Percentiles rank a stretch among this genome's conserved stretches.
Evolutionary conservation across 2,888 invertebrate species (phyloP).

Genomic region (Mythimna albipuncta): DNA sequence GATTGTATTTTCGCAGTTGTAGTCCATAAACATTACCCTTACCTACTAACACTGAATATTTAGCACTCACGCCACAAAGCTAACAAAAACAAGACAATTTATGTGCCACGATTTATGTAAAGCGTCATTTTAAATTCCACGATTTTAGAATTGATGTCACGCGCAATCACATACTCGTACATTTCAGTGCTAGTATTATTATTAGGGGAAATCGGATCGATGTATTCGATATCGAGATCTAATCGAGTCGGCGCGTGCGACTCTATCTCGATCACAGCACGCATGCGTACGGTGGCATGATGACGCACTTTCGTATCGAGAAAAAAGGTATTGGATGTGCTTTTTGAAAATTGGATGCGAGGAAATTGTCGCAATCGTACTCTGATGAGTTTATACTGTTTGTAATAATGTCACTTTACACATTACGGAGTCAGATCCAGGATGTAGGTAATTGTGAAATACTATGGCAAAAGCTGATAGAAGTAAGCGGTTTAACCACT

Average conservation of each 20-base stretch:
- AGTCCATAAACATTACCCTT: conserved; percentile 31
- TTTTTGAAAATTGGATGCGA: conserved; percentile 47
- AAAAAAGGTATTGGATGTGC: conserved; percentile 39
- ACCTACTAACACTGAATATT: conserved; percentile 49
- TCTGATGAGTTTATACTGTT: not conserved
- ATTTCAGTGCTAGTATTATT: conserved; percentile 56
- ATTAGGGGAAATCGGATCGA: conserved; percentile 69
- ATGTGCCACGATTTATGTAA: conserved; percentile 62
- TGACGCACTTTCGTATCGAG: conserved; percentile 67
- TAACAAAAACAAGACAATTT: conserved; percentile 46
- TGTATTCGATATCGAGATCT: conserved; percentile 59
- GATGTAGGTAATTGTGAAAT: not conserved
- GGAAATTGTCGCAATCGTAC: conserved; percentile 17
- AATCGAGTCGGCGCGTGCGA: conserved; percentile 68
- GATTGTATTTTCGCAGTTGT: conserved; percentile 22
- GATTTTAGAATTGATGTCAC: conserved; percentile 62
- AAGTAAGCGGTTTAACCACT: conserved; percentile 5
- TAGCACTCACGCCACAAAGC: conserved; percentile 32
- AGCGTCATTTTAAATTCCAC: conserved; percentile 60
- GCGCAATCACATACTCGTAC: conserved; percentile 55
- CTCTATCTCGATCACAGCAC: conserved; percentile 48
- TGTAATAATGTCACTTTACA: not conserved
- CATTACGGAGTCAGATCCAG: not conserved
- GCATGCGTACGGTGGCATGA: conserved; percentile 61
- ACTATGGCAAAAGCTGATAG: not conserved